Evolutionary conservation across 1,140 invertebrate species (phyloP), one percentile per base, ranked within the genome.

Genomic region (Antheraea pernyi): DNA sequence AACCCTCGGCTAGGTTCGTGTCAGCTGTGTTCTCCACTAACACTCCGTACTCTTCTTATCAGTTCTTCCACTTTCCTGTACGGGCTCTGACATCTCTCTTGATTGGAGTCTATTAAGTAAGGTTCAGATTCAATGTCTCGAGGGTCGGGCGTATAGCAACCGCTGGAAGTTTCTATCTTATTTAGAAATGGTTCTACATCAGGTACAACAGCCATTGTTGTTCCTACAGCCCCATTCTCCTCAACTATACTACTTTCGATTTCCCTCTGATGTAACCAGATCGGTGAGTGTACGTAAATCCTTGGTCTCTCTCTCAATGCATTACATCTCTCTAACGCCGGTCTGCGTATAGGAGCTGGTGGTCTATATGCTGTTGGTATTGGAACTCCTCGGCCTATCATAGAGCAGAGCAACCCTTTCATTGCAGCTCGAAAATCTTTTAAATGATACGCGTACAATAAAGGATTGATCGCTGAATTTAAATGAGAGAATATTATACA

Each of bases 401-500:
- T 79, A 13, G 88, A 91, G 71, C 93, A 94, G 60, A 96, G 93
- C 5, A 95, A 93, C 65, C 94, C 94, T 81, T 96, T 95, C 7
- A 97, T 78, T 0, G 96, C 96, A 0, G 95, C 94, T 16, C 96
- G 93, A 81, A 98, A 98, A 81, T 98, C 97, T 83, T 96, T 96
- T 65, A 98, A 93, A 82, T 98, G 97, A 80, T 98, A 98, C 10
- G 97, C 97, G 85, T 98, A 98, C 1, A 98, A 91, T 9, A 98
- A 88, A 0, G 97, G 97, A 87, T 98, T 98, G 1, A 97, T 95
- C 0, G 97, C 97, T 0, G 97, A 98, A 87, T 98, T 98, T 5
- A 97, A 90, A 81, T 98, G 97, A 0, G 97, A 97, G 13, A 98
- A 93, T 67, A 98, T 96, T 65, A 98, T 98, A 81, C 96, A 96